Base-by-base conservation (phyloP, 2,888 invertebrate genomes). In the Hirtodrosophila alboralis region DNA sequence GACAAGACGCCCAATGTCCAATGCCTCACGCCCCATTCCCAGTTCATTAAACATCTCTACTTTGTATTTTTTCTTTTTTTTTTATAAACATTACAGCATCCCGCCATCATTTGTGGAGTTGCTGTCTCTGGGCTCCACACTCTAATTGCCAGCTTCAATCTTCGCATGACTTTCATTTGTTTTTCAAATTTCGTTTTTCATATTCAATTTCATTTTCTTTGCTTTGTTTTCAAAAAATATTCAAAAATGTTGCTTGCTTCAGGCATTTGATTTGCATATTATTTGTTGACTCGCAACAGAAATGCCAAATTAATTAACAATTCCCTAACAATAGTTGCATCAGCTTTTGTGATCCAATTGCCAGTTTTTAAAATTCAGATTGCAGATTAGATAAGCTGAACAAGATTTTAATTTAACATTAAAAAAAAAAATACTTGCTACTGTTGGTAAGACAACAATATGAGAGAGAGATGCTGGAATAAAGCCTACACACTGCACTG, bases 221-320 rank as follows among this genome's bases (percentile, higher is more conserved):
- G 31, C 23, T 37, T 44, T 28, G 38, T 38, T 10, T 38, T 48
- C 40, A 59, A 47, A 34, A n/a, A n/a, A n/a, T n/a, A n/a, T 37
- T 47, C 13, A 53, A 53, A 23, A 34, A n/a, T n/a, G 26, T 6
- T 13, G 27, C 3, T 6, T 16, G 23, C 33, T 13, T 10, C 13
- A 27, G 23, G 23, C 23, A 23, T 23, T 23, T 21, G 49, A 72
- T 69, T 66, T 66, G 72, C 72, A 72, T 72, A 43, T 40, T 23
- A 47, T 34, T 47, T 31, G 16, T 8, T n/a, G 13, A 21, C n/a
- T n/a, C n/a, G 13, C 14, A 45, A n/a, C 13, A 37, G 33, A 44
- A 45, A 56, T 54, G 44, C 48, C 69, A 66, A 61, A 69, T 72
- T 66, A 72, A 72, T 69, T 57, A 72, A 61, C 30, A 13, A 47